A percentile compares a stretch with the other conserved stretches of the same genome.
Evolutionary conservation across 2,113 vertebrate genomes (phyloP).

Genomic region (Lates calcarifer): DNA sequence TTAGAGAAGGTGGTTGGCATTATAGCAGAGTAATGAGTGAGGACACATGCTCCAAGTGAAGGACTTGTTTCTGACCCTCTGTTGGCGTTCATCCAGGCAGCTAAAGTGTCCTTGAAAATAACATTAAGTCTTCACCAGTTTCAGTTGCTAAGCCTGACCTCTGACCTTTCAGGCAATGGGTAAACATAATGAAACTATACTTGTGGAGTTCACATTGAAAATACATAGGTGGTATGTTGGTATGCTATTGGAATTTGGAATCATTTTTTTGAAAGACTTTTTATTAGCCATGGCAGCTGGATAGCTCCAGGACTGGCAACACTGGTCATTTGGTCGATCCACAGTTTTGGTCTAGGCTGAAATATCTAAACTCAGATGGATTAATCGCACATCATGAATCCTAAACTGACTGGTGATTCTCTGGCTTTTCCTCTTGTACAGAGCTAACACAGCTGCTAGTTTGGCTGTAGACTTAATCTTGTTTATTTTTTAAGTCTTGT

Average conservation of each 20-base stretch:
- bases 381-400: background rate
- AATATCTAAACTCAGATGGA: background rate
- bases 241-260: background rate
- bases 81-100: background rate
- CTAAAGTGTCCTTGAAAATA: constrained; percentile 6
- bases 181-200: background rate
- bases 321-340: background rate
- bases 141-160: background rate
- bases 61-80: background rate
- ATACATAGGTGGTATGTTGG: too few relatives aligned
- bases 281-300: background rate
- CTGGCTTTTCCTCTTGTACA: background rate
- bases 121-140: background rate
- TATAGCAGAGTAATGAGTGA: background rate
- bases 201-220: background rate
- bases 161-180: background rate
- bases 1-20: background rate
- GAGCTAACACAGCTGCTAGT: background rate
- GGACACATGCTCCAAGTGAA: background rate
- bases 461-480: background rate
- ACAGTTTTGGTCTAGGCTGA: background rate
- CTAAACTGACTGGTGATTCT: background rate
- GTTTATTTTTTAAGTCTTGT: too few relatives aligned
- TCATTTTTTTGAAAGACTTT: background rate
- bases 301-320: background rate